Conservation (phyloP, 2,797 vertebrate genomes). For the Coreius guichenoti region DNA sequence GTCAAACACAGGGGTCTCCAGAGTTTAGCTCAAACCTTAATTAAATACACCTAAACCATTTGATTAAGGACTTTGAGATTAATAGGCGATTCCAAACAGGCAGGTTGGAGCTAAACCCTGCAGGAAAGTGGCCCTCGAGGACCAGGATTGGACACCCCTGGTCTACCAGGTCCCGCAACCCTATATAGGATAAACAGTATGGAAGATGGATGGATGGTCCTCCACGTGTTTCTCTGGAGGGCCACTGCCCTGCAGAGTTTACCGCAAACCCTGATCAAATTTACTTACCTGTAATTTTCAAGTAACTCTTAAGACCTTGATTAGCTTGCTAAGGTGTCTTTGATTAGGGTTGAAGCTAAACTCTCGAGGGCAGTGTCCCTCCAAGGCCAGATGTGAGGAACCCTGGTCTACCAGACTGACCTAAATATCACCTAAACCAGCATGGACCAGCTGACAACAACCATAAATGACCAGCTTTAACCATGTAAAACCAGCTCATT, state of each 20-base stretch:
- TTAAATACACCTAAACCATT: neutral
- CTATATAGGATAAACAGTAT: neutral
- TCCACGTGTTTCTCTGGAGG: neutral
- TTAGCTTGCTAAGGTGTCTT: neutral
- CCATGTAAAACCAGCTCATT: neutral
- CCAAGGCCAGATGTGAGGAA: neutral
- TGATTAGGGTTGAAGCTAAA: neutral
- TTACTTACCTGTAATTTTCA: neutral
- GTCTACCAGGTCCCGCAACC: neutral
- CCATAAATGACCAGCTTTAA: neutral
- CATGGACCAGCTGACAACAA: neutral
- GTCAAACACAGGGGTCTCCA: neutral
- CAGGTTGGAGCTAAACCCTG: neutral
- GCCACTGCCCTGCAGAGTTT: neutral
- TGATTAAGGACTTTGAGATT: neutral
- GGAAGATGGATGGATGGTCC: neutral
- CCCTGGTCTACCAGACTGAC: neutral
- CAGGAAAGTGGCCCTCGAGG: neutral
- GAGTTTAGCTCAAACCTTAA: neutral
- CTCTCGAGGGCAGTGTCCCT: neutral
- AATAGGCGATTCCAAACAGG: neutral
- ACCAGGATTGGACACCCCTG: neutral
- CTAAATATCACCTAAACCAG: conserved; percentile 7
- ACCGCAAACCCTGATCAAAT: neutral
- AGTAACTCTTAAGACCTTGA: neutral